Evolutionary conservation across 2,113 vertebrate genomes (phyloP).

Genomic region (Planiliza haematocheilus): DNA sequence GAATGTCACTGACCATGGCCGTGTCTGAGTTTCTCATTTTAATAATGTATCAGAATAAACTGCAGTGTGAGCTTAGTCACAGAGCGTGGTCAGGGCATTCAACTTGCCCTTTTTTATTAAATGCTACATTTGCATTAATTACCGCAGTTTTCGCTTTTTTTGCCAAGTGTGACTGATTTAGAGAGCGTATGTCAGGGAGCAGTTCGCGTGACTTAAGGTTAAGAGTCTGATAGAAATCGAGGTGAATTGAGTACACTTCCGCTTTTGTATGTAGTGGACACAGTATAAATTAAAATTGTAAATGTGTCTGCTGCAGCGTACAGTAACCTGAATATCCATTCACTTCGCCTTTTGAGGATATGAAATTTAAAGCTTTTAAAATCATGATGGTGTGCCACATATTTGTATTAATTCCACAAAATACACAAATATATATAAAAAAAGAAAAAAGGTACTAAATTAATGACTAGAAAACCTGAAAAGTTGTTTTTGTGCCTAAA

Average conservation of each 20-base stretch:
- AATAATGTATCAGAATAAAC: constrained; percentile 34
- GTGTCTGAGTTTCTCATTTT: constrained; percentile 2
- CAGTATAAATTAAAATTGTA: background rate
- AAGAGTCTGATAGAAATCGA: constrained; percentile 1
- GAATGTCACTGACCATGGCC: background rate
- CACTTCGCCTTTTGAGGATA: no score
- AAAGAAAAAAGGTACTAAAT: no score
- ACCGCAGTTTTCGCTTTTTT: constrained; percentile 12
- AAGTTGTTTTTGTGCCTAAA: no score
- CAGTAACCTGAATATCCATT: no score
- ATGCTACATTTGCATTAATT: constrained; percentile 74
- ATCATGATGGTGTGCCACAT: background rate
- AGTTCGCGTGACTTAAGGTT: constrained; percentile 23
- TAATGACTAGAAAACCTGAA: no score
- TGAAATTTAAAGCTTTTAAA: background rate
- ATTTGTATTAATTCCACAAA: background rate
- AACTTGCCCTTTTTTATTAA: constrained; percentile 69
- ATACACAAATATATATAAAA: no score
- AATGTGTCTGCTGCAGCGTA: constrained; percentile 1
- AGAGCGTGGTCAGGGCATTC: constrained; percentile 38
- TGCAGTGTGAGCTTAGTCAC: constrained; percentile 44
- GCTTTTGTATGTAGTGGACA: no score
- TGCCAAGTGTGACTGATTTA: constrained; percentile 51
- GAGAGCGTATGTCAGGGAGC: constrained; percentile 23
- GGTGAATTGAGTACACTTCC: no score